Base-by-base conservation (phyloP, 30 jellyfish, hydroid and myxozoan genomes). In the Pelagia noctiluca region DNA sequence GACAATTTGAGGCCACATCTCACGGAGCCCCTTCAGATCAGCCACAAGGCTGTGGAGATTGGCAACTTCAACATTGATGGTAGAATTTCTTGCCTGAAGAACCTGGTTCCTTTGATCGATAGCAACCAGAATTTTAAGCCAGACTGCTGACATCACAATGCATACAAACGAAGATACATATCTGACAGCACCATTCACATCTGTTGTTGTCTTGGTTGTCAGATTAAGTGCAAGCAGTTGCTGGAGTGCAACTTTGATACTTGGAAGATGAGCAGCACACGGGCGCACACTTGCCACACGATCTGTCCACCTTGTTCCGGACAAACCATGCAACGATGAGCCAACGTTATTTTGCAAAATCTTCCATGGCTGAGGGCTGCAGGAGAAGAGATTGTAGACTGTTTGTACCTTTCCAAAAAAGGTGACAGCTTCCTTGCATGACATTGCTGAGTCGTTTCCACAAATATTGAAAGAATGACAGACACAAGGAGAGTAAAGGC, bases 31-130 rank as follows among this genome's bases (percentile, higher is more conserved):
- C 53, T 60, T 77, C 79, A 77, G 63, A 32, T 77, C 88, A 26
- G 79, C 78, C 29, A 77, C 82, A 77, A 77, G 88, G 74, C 88
- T 77, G 66, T 67, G 54, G 82, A 77, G 88, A 77, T 77, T 77
- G 63, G 69, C 1, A 38, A 32, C 88, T 30, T 53, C 78, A 24
- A 77, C n/a, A n/a, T n/a, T n/a, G n/a, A n/a, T n/a, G n/a, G n/a
- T n/a, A n/a, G n/a, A n/a, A n/a, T n/a, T n/a, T n/a, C n/a, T n/a
- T n/a, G n/a, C n/a, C n/a, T n/a, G n/a, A n/a, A n/a, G n/a, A n/a
- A n/a, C n/a, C n/a, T n/a, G n/a, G n/a, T n/a, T n/a, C n/a, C n/a
- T n/a, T n/a, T n/a, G n/a, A n/a, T n/a, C n/a, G n/a, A n/a, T n/a
- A n/a, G n/a, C n/a, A n/a, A n/a, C n/a, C n/a, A n/a, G n/a, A n/a